A percentile compares a stretch with the other conserved stretches of the same genome.
Evolutionary conservation across 2,797 vertebrate species (phyloP).

Genomic region (Parambassis ranga): DNA sequence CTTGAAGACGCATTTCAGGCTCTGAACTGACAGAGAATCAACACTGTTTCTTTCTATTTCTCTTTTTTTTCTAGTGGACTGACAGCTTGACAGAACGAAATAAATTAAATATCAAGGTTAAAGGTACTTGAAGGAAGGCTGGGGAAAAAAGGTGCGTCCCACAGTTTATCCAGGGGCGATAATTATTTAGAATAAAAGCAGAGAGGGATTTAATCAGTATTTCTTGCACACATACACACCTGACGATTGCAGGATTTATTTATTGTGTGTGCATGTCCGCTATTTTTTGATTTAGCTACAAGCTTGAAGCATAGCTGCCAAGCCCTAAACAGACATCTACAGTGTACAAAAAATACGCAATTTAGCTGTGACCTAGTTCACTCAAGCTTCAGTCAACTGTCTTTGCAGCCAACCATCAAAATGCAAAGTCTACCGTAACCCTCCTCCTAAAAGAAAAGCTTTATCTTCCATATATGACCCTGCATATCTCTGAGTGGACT

Average conservation of each 20-base stretch:
- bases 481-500: conserved; percentile 31
- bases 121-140: conserved; percentile 30
- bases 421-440: conserved; percentile 33
- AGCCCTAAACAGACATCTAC: conserved; percentile 6
- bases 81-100: conserved; percentile 65
- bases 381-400: conserved; percentile 39
- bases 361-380: conserved; percentile 54
- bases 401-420: conserved; percentile 36
- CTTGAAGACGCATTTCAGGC: conserved; percentile 26
- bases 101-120: conserved; percentile 48
- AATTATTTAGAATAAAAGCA: conserved; percentile 51
- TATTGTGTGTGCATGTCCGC: not conserved
- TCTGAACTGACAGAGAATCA: conserved; percentile 25
- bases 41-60: conserved; percentile 19
- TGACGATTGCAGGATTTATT: not conserved
- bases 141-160: conserved; percentile 34
- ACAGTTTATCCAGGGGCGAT: conserved; percentile 43
- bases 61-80: conserved; percentile 23
- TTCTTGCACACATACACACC: conserved; percentile 17
- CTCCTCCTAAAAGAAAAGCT: conserved; percentile 22
- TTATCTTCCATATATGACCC: conserved; percentile 52
- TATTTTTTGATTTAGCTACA: conserved; percentile 20
- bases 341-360: not conserved
- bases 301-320: conserved; percentile 13
- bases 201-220: conserved; percentile 24